Conservation (phyloP, 2,797 vertebrate species). For the Urosaurus nigricauda region DNA sequence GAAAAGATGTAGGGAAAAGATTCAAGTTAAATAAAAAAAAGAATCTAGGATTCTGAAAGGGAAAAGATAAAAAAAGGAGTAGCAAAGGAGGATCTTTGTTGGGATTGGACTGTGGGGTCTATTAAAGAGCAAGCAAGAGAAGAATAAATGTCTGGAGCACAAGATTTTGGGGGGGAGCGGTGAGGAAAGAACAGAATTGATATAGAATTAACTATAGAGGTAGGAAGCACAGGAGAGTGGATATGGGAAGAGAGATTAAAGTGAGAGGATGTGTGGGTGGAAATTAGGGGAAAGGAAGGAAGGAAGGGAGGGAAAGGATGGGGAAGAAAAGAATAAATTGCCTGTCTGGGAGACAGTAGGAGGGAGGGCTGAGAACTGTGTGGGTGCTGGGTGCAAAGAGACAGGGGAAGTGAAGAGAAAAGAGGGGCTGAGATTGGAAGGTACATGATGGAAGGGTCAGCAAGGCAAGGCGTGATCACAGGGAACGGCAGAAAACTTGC, state of each 20-base stretch:
- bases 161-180: background rate
- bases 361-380: background rate
- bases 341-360: background rate
- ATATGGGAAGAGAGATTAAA: background rate
- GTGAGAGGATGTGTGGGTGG: slow-evolving; percentile 11
- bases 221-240: background rate
- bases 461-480: too few relatives aligned
- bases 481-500: background rate
- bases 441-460: background rate
- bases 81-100: too few relatives aligned
- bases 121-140: background rate
- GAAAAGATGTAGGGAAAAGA: background rate
- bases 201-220: background rate
- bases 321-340: background rate
- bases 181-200: background rate
- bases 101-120: background rate
- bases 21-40: background rate
- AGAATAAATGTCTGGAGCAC: background rate
- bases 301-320: background rate
- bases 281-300: slow-evolving; percentile 15
- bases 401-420: too few relatives aligned
- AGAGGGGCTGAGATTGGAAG: background rate
- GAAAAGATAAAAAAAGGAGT: background rate
- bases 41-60: background rate
- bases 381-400: background rate